Evolutionary conservation across 2,113 vertebrate genomes (phyloP), one percentile per base, ranked within the genome.

Genomic region (Archocentrus centrarchus): DNA sequence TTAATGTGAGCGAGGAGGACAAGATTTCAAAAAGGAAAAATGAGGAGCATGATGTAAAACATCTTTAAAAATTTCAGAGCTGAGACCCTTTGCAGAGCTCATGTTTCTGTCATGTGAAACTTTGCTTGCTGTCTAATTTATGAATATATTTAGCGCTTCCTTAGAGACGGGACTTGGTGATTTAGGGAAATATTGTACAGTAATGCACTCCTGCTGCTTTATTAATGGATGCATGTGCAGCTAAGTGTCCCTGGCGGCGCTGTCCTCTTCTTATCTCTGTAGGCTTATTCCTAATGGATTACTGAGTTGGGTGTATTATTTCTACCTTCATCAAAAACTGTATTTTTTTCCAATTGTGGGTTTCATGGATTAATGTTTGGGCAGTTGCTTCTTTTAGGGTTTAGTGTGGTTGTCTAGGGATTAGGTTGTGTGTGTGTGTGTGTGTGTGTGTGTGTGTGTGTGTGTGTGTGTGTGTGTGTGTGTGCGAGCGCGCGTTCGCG

Each of bases 351-450:
- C 32, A 77, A 32, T 61, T 83, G 22, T 83, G 22, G 20, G 58
- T 24, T 82, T 75, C n/a, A 79, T 75, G 86, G 83, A 86, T 91
- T 88, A 76, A 85, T 83, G 82, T 87, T 85, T 78, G 30, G 59
- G 20, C 37, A n/a, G 75, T 75, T 58, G 75, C 47, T 53, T 85
- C 82, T 86, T 83, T 8, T 0, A 3, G 30, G 18, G n/a, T 63
- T 63, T 63, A 79, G n/a, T 10, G 1, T 22, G 14, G 18, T 13
- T 22, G 60, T 87, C 27, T 17, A 24, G 68, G 89, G 77, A 89
- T 89, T 85, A 89, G 58, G n/a, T 4, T 0, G 75, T 63, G 75
- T 79, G 76, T 24, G 0, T 39, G 14, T 58, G 75, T 44, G 59
- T 66, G 77, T 37, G 85, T 75, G 77, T 24, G 85, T 63, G 75